Evolutionary conservation across 23 tunicate genomes (phyloP).

Genomic region (Pegea sp.): DNA sequence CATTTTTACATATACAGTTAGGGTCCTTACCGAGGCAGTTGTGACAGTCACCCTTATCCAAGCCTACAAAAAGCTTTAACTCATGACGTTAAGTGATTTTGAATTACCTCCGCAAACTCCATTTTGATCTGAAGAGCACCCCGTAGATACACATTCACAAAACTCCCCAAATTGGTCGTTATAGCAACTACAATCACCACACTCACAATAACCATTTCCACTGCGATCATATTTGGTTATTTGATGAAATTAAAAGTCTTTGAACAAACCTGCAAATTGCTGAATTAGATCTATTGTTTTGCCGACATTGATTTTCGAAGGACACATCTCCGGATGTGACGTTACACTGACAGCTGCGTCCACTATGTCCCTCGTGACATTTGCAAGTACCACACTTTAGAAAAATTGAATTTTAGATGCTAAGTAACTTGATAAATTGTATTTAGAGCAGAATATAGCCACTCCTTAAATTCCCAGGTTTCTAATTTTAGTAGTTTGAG

Average conservation of each 20-base stretch:
- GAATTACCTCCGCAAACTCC: slow-evolving; percentile 50
- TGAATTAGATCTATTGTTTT: no score
- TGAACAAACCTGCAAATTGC: no score
- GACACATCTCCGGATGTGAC: neutral
- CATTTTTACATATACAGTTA: slow-evolving; percentile 15
- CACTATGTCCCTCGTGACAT: slow-evolving; percentile 23
- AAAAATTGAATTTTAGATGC: no score
- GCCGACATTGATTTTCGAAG: neutral
- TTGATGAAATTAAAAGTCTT: no score
- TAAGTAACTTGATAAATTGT: no score
- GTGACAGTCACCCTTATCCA: slow-evolving; percentile 19
- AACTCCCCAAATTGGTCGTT: slow-evolving; percentile 10
- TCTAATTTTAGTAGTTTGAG: no score
- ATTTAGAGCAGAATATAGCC: no score
- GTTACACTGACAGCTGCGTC: slow-evolving; percentile 42
- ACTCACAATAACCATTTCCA: slow-evolving; percentile 47
- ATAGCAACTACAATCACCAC: slow-evolving; percentile 42
- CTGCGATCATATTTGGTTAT: slow-evolving; percentile 4
- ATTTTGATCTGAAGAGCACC: slow-evolving; percentile 14
- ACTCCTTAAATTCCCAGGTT: no score
- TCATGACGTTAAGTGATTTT: neutral
- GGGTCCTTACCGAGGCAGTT: slow-evolving; percentile 29
- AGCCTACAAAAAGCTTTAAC: slow-evolving; percentile 8
- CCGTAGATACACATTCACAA: slow-evolving; percentile 46
- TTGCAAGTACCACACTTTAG: slow-evolving; percentile 41